Conservation (phyloP, 2,888 invertebrate species). For the Erebia ligea region DNA sequence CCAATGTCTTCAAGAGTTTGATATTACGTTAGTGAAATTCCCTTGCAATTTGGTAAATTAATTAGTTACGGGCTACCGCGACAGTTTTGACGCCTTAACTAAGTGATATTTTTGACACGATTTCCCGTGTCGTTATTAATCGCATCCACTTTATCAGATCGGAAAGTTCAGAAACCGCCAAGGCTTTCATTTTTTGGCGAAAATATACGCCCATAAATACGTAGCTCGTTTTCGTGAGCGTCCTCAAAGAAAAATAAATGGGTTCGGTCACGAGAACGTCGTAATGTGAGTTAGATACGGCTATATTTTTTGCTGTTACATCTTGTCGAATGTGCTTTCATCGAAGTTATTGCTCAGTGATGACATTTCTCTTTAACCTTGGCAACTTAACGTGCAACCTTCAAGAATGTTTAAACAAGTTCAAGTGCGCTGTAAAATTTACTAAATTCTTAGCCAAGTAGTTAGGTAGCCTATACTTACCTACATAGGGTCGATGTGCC, state of each 20-base stretch:
- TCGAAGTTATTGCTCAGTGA: constrained; percentile 63
- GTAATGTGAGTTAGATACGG: constrained; percentile 71
- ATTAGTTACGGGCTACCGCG: constrained; percentile 3
- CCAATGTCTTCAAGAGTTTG: background rate
- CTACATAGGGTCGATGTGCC: no score
- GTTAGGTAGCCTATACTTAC: background rate
- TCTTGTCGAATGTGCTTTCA: constrained; percentile 71
- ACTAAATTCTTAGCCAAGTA: background rate
- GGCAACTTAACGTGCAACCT: constrained; percentile 51
- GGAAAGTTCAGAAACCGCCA: constrained; percentile 50
- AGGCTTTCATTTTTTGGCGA: constrained; percentile 54
- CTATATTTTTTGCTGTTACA: constrained; percentile 65
- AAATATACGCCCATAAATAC: constrained; percentile 67
- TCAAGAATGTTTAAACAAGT: constrained; percentile 51
- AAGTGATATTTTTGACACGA: constrained; percentile 48
- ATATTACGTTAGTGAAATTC: background rate
- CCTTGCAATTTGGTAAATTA: constrained; percentile 21
- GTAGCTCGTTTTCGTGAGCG: constrained; percentile 71
- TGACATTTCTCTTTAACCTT: constrained; percentile 63
- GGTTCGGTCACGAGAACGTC: constrained; percentile 66
- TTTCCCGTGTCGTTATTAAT: constrained; percentile 56
- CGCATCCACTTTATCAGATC: constrained; percentile 57
- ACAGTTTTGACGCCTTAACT: constrained; percentile 28
- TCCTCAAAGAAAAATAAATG: constrained; percentile 69
- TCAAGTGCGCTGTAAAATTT: constrained; percentile 54